A percentile compares a stretch with the other conserved stretches of the same genome.
phyloP scores from a whole-genome alignment of 1,140 invertebrate genomes.

The Tetranychus cinnabarinus region DNA sequence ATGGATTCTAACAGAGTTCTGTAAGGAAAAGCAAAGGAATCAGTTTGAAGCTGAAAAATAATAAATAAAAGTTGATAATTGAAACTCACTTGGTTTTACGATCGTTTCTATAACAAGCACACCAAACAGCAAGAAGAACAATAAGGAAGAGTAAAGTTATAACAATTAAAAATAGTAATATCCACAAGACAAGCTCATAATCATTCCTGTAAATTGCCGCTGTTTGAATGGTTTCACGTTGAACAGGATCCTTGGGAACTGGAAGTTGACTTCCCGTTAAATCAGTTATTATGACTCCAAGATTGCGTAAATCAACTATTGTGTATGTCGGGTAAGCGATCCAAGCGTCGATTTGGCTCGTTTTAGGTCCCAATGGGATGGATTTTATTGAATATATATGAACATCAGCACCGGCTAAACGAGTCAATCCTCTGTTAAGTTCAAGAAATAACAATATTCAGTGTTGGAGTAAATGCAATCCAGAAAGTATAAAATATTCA shows the following conservation, averaged over 20 bases:
- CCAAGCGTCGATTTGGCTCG: neutral
- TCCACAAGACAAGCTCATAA: slow-evolving; percentile 10
- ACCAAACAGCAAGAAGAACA: slow-evolving; percentile 7
- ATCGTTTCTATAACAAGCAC: slow-evolving; percentile 7
- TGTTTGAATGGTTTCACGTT: neutral
- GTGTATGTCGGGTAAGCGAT: neutral
- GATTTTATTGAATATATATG: slow-evolving; percentile 10
- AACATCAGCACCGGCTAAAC: slow-evolving; percentile 10
- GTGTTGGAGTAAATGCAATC: too few relatives aligned
- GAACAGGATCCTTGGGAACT: neutral
- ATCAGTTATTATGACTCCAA: neutral
- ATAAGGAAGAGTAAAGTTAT: slow-evolving; percentile 7
- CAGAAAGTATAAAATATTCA: neutral
- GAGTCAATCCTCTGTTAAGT: slow-evolving; percentile 5
- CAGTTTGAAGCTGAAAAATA: too few relatives aligned
- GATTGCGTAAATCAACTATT: neutral
- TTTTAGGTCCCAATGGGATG: neutral
- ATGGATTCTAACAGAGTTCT: too few relatives aligned
- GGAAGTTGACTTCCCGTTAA: neutral
- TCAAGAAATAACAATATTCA: neutral
- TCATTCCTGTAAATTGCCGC: neutral
- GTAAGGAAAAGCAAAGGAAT: too few relatives aligned
- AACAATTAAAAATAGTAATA: slow-evolving; percentile 10
- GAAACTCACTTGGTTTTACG: neutral
- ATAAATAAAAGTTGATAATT: too few relatives aligned